Conservation (phyloP, 2,888 invertebrate genomes). For the Drosophila ezoana region DNA sequence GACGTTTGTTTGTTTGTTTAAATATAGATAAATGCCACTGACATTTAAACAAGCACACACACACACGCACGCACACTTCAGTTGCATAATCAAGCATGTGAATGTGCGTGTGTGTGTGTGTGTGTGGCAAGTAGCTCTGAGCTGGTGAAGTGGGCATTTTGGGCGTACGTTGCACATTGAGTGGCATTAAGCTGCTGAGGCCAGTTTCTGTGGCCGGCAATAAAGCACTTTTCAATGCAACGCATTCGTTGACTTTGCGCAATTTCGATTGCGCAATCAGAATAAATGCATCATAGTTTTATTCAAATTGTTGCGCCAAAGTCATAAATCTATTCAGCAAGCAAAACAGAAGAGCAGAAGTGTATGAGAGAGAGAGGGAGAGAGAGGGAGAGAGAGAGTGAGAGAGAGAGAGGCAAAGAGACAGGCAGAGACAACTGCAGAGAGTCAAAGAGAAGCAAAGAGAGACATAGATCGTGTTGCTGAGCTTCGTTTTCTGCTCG, state of each 20-base stretch:
- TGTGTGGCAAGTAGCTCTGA: constrained; percentile 9
- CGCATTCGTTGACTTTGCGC: constrained; percentile 31
- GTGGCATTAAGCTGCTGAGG: constrained; percentile 64
- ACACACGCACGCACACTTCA: constrained; percentile 11
- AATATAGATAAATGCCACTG: constrained; percentile 76
- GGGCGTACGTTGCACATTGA: constrained; percentile 1
- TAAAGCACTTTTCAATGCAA: constrained; percentile 63
- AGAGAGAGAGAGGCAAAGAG: not conserved
- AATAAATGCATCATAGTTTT: constrained; percentile 60
- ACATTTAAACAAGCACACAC: constrained; percentile 55
- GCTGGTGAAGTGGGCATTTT: constrained; percentile 5
- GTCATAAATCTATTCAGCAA: constrained; percentile 58
- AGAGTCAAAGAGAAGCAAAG: not conserved
- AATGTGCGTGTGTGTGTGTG: too few relatives aligned
- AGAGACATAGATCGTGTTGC: not conserved
- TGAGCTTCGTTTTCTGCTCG: too few relatives aligned
- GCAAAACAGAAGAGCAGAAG: constrained; percentile 5
- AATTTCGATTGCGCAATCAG: constrained; percentile 63
- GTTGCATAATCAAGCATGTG: constrained; percentile 47
- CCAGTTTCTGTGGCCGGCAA: constrained; percentile 50
- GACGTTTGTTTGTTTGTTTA: constrained; percentile 68
- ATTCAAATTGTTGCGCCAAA: constrained; percentile 61
- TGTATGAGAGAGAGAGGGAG: not conserved
- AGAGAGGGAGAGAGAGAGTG: not conserved
- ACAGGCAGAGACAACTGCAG: not conserved